Base-by-base conservation (phyloP, 1,140 invertebrate genomes). In the Brachionus asplanchnoidis region DNA sequence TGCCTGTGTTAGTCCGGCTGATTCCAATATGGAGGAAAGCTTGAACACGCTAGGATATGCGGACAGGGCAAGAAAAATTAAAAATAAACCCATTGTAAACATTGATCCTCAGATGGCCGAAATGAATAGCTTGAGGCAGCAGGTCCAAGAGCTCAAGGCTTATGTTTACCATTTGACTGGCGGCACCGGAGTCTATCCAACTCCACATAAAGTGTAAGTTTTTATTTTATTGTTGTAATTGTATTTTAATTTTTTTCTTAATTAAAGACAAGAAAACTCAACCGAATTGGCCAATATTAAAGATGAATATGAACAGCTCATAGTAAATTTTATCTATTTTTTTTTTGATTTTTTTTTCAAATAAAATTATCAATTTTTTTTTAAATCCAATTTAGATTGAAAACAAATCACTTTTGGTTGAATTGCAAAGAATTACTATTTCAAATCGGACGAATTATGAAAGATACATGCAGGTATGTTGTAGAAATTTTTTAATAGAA, bases 1-100 rank as follows among this genome's bases (percentile, higher is more conserved):
- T 65, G 95, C 95, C 0, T 97, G 95, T 89, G 93, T 97, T 0
- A 95, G 95, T 88, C 95, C 95, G 0, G 95, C 95, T 8, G 95
- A 96, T 89, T 94, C 94, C 75, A 97, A 97, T 89, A 89, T 95
- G 78, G 94, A 96, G 65, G 96, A 97, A 89, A 96, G 95, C 0
- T 86, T 97, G 0, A 95, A 94, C 56, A 97, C 95, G 0, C 88
- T 97, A 23, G 91, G 95, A 1, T 97, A 97, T 89, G 95, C 95
- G 0, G 95, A 97, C 88, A 90, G 95, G 9, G 95, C 95, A 0
- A 90, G 94, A 4, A 93, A 94, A 87, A 97, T 97, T 36, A 95
- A 96, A 86, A 97, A 97, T 88, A 97, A 97, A 87, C 95, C 95
- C 0, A 92, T 96, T 42, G 92, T 97, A 2, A 97, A 97, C 90